Evolutionary conservation across 2,888 invertebrate species (phyloP).

Genomic region (Meteorus colon): DNA sequence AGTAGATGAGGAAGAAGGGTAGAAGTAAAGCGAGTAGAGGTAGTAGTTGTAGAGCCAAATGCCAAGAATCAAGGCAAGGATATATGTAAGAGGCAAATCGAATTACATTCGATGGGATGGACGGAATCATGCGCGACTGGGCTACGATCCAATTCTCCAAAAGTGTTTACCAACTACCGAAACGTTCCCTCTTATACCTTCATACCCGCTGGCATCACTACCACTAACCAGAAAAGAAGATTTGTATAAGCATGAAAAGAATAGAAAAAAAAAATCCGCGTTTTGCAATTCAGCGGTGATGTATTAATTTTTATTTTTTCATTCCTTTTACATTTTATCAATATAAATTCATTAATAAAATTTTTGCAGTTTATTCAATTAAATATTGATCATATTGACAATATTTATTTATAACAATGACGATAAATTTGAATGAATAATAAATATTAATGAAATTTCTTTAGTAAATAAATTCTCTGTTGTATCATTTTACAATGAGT

Average conservation of each 20-base stretch:
- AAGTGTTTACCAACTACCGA: constrained; percentile 54
- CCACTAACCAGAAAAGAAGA: background rate
- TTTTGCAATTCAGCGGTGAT: background rate
- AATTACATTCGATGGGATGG: constrained; percentile 53
- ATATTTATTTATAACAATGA: too few species aligned
- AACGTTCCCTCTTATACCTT: constrained; percentile 32
- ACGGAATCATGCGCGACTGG: constrained; percentile 50
- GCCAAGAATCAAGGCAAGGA: constrained; percentile 26
- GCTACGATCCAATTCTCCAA: constrained; percentile 55
- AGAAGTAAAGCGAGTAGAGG: background rate
- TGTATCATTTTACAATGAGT: too few species aligned
- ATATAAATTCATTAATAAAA: too few species aligned
- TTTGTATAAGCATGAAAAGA: background rate
- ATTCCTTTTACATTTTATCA: background rate
- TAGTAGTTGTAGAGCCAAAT: constrained; percentile 24
- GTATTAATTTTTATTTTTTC: background rate
- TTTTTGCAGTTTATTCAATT: too few species aligned
- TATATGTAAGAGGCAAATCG: constrained; percentile 48
- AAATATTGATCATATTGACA: too few species aligned
- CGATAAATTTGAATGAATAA: too few species aligned
- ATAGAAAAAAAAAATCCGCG: background rate
- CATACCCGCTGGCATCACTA: background rate
- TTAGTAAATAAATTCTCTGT: too few species aligned
- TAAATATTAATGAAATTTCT: too few species aligned
- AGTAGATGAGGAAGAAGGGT: constrained; percentile 28